Base-by-base conservation (phyloP, 2,888 invertebrate genomes). In the Hecatera dysodea region DNA sequence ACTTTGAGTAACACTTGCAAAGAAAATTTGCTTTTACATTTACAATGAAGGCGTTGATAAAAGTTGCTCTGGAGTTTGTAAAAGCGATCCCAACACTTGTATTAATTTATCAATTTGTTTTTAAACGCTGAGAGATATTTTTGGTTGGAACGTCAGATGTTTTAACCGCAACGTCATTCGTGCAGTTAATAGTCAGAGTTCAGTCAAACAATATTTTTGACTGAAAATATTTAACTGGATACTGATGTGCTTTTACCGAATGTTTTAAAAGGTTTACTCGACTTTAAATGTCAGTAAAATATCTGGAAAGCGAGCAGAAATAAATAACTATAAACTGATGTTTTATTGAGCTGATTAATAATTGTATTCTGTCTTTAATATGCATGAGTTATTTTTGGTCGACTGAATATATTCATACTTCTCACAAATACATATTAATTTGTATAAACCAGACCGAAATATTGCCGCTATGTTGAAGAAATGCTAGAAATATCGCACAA, bases 11-110 rank as follows among this genome's bases (percentile, higher is more conserved):
- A 56, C 59, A 36, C 61, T 60, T 33, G 56, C 48, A 33, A 71
- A 57, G 61, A 68, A 60, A 78, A 75, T 83, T 64, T 57, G 39
- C 65, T 62, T 44, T 60, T 75, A 67, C 67, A 83, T 81, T 78
- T 80, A 74, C 78, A 78, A 82, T 77, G 72, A 81, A 71, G 27
- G 29, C 29, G 46, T 33, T 22, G 33, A 48, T 66, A 72, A 56
- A 55, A 80, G 50, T 77, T 80, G 42, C 44, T 53, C 56, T 19
- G 17, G 46, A 75, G 46, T 81, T 82, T 66, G 52, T 19, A 33
- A 50, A 63, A 76, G 62, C 48, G 68, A 75, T 68, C 46, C 48
- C 27, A 59, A 75, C 59, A 63, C 36, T 72, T 72, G 72, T 78
- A 67, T 81, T 59, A 72, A 75, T 78, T 83, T 78, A 81, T 66